Evolutionary conservation across 2,113 vertebrate species (phyloP).

Genomic region (Actenoides lindsayi): DNA sequence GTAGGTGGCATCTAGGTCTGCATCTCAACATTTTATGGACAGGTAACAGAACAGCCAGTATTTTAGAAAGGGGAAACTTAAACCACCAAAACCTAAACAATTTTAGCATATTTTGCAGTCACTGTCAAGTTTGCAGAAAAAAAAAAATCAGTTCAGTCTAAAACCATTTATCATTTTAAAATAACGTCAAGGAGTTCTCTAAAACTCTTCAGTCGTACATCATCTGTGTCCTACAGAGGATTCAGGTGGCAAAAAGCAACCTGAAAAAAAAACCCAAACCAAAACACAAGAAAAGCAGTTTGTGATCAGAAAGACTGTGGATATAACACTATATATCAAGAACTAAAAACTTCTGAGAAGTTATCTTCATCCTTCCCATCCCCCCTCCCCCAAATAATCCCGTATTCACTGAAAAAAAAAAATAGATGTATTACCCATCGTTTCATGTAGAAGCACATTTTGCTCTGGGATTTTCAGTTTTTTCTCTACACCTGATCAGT

Average conservation of each 20-base stretch:
- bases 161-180: conserved; percentile 7
- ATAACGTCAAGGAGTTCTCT: conserved; percentile 5
- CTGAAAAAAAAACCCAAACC: background rate
- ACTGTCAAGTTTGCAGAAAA: background rate
- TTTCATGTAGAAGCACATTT: background rate
- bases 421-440: background rate
- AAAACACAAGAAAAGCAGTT: background rate
- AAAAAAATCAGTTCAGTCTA: background rate
- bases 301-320: background rate
- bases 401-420: background rate
- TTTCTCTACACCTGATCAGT: background rate
- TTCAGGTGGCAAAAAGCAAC: background rate
- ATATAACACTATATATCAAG: background rate
- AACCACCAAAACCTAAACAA: background rate
- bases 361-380: background rate
- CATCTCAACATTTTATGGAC: background rate
- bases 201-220: background rate
- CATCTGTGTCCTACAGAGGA: background rate
- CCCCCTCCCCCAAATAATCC: background rate
- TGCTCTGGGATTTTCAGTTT: background rate
- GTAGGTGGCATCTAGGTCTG: background rate
- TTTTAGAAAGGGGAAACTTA: background rate
- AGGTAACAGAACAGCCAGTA: background rate
- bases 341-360: background rate
- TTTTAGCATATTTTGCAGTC: background rate